phyloP scores from a whole-genome alignment of 2,888 invertebrate genomes.

The Erpobdella octoculata region DNA sequence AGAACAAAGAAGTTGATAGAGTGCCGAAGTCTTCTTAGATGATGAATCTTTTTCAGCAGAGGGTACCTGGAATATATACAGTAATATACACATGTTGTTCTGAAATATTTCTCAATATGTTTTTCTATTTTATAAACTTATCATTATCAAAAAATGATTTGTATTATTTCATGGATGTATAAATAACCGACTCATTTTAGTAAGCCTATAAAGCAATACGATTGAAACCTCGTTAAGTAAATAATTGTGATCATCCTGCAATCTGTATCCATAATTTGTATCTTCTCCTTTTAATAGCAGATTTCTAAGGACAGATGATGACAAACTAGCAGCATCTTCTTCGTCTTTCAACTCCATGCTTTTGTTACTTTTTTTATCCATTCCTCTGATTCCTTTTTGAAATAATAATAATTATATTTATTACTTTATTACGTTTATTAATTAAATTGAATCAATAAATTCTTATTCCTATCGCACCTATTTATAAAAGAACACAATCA shows the following conservation, averaged over 20 bases:
- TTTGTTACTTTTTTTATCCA: slow-evolving; percentile 4
- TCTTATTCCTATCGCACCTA: too few species aligned
- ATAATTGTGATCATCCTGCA: background rate
- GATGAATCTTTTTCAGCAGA: background rate
- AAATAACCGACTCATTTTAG: too few species aligned
- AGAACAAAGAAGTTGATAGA: slow-evolving; percentile 9
- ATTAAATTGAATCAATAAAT: too few species aligned
- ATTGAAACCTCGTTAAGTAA: background rate
- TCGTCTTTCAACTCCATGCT: background rate
- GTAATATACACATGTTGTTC: too few species aligned
- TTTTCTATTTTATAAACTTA: background rate
- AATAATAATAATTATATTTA: too few species aligned
- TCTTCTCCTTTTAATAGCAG: slow-evolving; percentile 90
- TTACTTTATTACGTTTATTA: too few species aligned
- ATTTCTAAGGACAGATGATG: slow-evolving; percentile 71
- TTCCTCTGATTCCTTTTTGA: too few species aligned
- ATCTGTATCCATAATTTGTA: slow-evolving; percentile 73
- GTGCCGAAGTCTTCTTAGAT: background rate
- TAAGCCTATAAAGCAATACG: background rate
- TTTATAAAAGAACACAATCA: too few species aligned
- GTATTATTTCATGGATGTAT: too few species aligned
- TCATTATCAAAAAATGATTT: background rate
- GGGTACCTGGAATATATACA: too few species aligned
- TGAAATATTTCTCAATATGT: too few species aligned
- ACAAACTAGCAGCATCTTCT: background rate